Base-by-base conservation (phyloP, 2,113 vertebrate species). In the Columba livia region DNA sequence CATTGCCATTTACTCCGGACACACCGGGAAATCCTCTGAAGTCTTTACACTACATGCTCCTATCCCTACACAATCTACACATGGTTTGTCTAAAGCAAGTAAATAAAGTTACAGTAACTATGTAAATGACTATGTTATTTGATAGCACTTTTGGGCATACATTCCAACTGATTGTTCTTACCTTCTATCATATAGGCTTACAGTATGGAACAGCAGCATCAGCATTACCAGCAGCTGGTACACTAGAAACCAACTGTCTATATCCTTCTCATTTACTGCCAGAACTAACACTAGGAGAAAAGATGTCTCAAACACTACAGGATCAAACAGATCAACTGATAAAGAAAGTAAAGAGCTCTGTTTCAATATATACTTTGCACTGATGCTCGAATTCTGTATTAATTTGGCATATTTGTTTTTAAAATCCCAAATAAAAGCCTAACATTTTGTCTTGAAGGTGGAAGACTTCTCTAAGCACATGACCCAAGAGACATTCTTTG, bases 241-340 rank as follows among this genome's bases (percentile, higher is more conserved):
- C 47, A 72, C 70, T 7, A 90, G 77, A 67, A 74, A 50, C 81
- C 60, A 11, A 26, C 40, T 73, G 47, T 69, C 47, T 44, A 56
- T 96, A 67, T 61, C 84, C 89, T 85, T 51, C 93, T 56, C 40
- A 69, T 42, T 87, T 93, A 83, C 81, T 95, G 58, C 95, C 97
- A 81, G 88, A 79, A 85, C 79, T 89, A 53, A 98, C 97, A 88
- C 98, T 98, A 11, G 99, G 99, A n/a, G 98, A 98, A 81, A 97
- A 95, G 91, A 98, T 99, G 98, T 98, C 98, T 48, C 89, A 97
- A 85, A 98, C 98, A 83, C 97, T 99, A 53, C 98, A 85, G 93
- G 98, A 98, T 88, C 98, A 99, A 92, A 98, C 99, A 48, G 93
- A 97, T 34, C 97, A 98, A 62, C 98, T 99, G 91, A 98, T 95